Conservation (phyloP, 2,113 vertebrate genomes). For the Tetraodon nigroviridis region DNA sequence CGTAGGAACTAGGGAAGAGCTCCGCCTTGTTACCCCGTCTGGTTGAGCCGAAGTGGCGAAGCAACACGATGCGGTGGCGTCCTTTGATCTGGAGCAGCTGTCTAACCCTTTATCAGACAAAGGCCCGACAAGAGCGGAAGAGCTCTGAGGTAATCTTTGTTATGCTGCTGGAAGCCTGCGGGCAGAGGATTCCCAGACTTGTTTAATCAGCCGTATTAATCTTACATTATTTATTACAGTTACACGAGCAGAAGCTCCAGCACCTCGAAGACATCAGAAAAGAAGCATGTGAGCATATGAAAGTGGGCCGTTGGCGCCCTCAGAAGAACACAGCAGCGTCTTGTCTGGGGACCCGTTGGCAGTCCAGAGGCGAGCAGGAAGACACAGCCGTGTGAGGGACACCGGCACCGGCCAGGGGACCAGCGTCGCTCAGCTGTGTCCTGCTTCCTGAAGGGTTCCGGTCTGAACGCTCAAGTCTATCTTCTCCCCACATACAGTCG, state of each 20-base stretch:
- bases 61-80: constrained; percentile 31
- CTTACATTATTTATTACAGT: constrained; percentile 71
- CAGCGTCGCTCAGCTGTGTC: not conserved
- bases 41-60: not conserved
- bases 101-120: constrained; percentile 51
- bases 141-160: constrained; percentile 67
- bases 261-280: constrained; percentile 54
- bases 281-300: constrained; percentile 57
- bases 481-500: not conserved
- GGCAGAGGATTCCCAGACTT: constrained; percentile 62
- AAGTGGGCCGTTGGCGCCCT: constrained; percentile 46
- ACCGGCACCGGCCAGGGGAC: too few relatives aligned
- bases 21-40: too few relatives aligned
- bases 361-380: too few relatives aligned
- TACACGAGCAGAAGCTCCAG: constrained; percentile 52
- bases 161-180: constrained; percentile 64
- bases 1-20: too few relatives aligned
- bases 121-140: constrained; percentile 56
- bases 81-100: constrained; percentile 61
- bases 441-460: not conserved
- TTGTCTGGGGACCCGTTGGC: constrained; percentile 17
- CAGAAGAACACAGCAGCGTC: constrained; percentile 47
- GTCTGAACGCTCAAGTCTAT: constrained; percentile 16
- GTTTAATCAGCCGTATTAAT: constrained; percentile 72
- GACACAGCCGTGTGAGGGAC: too few relatives aligned